A percentile compares a stretch with the other conserved stretches of the same genome.
Evolutionary conservation across 2,113 vertebrate genomes (phyloP).

Genomic region (Spermophilus dauricus): DNA sequence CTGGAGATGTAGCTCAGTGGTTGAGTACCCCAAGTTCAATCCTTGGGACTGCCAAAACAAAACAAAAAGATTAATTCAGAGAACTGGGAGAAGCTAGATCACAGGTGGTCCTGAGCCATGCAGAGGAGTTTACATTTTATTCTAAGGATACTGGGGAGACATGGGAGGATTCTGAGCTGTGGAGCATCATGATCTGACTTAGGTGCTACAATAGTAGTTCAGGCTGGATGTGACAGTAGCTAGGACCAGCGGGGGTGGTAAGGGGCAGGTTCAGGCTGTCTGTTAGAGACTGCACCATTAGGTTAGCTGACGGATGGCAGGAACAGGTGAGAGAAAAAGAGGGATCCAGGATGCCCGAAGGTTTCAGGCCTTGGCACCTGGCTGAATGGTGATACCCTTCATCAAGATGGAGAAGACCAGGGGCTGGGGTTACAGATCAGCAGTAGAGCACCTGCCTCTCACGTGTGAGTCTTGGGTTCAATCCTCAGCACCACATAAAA

Average conservation of each 20-base stretch:
- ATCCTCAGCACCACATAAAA: too few relatives aligned
- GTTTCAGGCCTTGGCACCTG: background rate
- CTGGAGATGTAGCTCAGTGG: too few relatives aligned
- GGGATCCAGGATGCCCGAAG: background rate
- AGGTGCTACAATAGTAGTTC: background rate
- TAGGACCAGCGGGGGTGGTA: background rate
- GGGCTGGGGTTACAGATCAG: too few relatives aligned
- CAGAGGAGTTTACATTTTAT: background rate
- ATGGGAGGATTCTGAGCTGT: background rate
- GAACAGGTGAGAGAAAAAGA: background rate
- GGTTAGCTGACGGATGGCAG: background rate
- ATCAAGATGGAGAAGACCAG: background rate
- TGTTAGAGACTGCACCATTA: background rate
- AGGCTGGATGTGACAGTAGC: background rate
- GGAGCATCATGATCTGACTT: background rate
- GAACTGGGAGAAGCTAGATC: too few relatives aligned
- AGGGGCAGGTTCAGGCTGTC: background rate
- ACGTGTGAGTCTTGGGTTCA: too few relatives aligned
- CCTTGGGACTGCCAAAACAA: background rate
- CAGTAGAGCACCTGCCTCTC: too few relatives aligned
- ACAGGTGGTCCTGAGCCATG: background rate
- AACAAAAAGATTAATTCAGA: background rate
- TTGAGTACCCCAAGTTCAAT: background rate
- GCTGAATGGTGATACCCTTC: background rate
- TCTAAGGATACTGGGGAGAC: background rate